These are phyloP conservation scores for Drosophila nebulosa DNA, from an alignment of 1,140 invertebrate genomes.

Conservation along the genomic window DNA sequence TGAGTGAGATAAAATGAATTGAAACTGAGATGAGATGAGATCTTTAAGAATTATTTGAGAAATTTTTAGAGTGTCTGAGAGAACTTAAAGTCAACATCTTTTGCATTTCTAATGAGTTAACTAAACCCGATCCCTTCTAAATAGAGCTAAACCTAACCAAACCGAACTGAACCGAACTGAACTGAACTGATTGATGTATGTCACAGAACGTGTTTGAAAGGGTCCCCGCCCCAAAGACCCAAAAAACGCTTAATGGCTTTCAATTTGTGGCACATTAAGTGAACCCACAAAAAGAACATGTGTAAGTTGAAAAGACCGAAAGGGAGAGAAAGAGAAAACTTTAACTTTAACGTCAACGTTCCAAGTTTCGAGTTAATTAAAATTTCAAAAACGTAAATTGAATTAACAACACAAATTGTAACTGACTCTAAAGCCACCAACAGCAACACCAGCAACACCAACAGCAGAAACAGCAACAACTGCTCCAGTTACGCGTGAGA, in stretches of 20 bases:
- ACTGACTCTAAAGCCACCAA: conserved; percentile 20
- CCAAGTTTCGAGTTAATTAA: conserved; percentile 64
- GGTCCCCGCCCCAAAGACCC: neutral
- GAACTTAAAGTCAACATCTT: conserved; percentile 40
- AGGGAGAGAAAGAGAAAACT: neutral
- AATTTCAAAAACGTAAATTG: conserved; percentile 75
- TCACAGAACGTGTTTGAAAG: conserved; percentile 36
- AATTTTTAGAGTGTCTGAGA: conserved; percentile 14
- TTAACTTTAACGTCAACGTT: neutral
- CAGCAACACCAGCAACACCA: neutral
- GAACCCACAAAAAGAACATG: conserved; percentile 60
- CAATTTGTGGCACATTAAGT: conserved; percentile 76
- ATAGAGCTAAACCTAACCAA: neutral
- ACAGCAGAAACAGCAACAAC: conserved; percentile 36
- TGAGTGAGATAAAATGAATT: neutral
- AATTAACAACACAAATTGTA: conserved; percentile 74
- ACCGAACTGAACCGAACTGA: conserved; percentile 26
- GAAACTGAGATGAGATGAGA: neutral
- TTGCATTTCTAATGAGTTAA: conserved; percentile 60
- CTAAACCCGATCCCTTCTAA: neutral
- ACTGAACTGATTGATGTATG: conserved; percentile 58
- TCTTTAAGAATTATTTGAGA: conserved; percentile 53
- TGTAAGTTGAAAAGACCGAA: conserved; percentile 42
- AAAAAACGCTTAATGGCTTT: conserved; percentile 66
- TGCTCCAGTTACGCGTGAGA: conserved; percentile 80